Evolutionary conservation across 64 coral and sea anemone species (phyloP).

Genomic region (Porites australiensis): DNA sequence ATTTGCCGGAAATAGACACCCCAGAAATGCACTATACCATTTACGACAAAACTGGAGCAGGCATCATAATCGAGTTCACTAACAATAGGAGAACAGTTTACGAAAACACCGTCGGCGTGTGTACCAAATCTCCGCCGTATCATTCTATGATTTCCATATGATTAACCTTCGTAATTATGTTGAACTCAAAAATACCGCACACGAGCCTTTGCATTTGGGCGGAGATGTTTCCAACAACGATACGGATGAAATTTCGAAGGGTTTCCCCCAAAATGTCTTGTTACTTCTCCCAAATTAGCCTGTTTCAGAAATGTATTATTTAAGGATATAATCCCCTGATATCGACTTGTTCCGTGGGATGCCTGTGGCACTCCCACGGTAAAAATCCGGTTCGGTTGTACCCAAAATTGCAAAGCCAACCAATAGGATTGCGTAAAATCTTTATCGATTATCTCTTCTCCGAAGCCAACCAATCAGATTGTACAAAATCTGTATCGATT

Average conservation of each 20-base stretch:
- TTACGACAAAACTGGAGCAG: neutral
- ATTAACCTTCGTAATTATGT: neutral
- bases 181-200: neutral
- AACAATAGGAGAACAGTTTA: neutral
- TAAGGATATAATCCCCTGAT: no score
- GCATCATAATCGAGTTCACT: neutral
- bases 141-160: no score
- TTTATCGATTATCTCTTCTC: neutral
- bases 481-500: no score
- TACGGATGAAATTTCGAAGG: no score
- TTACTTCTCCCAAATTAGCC: no score
- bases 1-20: neutral
- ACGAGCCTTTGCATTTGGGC: neutral
- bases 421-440: slow-evolving; percentile 1
- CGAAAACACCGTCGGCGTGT: neutral
- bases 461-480: no score
- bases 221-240: neutral
- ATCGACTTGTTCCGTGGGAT: no score
- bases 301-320: no score
- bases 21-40: neutral
- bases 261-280: no score
- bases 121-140: neutral
- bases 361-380: no score
- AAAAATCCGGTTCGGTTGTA: neutral
- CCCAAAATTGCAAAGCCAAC: neutral